These are phyloP conservation scores for Gorilla gorilla DNA, from an alignment of 2,113 vertebrate genomes.

Conservation along the genomic window DNA sequence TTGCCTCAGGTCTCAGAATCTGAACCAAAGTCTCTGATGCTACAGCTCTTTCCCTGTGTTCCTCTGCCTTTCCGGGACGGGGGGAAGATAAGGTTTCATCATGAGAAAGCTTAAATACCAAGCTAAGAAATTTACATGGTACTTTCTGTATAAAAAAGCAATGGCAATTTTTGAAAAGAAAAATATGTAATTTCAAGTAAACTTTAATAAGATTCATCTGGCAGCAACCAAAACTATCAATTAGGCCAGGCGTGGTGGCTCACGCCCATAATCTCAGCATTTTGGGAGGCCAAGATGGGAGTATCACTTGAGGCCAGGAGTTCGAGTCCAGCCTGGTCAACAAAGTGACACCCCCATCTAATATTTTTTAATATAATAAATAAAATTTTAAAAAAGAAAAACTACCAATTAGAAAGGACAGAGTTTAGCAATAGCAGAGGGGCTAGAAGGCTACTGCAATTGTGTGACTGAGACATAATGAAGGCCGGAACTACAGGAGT, in stretches of 20 bases:
- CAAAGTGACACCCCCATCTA: no score
- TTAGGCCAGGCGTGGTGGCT: neutral
- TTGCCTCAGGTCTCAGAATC: neutral
- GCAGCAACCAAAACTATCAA: neutral
- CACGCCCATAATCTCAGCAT: no score
- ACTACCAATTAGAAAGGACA: neutral
- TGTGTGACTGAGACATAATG: neutral
- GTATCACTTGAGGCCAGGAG: no score
- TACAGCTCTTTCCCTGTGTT: neutral
- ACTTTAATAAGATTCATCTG: neutral
- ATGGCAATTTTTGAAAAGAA: conserved; percentile 5
- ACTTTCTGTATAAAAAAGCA: neutral
- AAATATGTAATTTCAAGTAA: neutral
- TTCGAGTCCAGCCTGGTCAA: no score
- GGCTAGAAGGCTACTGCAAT: neutral
- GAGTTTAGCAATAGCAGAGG: neutral
- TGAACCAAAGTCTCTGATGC: neutral
- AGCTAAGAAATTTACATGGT: neutral
- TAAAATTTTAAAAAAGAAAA: neutral
- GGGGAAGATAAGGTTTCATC: neutral
- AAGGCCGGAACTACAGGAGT: neutral
- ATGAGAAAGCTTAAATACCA: neutral
- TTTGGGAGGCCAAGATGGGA: no score
- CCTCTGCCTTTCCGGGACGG: neutral
- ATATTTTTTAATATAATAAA: no score